Conservation (phyloP, 2,888 invertebrate genomes). For the Ceramica pisi region DNA sequence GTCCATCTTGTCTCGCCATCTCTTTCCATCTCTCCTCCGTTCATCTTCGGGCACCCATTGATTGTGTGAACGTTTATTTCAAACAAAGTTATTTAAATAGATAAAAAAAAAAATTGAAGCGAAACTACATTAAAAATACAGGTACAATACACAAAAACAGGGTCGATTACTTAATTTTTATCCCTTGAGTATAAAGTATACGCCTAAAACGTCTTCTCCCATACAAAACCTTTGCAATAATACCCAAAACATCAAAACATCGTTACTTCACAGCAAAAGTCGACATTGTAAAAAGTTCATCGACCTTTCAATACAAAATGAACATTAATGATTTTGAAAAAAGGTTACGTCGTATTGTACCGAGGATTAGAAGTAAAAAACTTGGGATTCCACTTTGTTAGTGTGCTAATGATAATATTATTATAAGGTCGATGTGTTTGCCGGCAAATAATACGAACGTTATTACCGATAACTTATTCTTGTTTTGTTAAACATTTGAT, state of each 20-base stretch:
- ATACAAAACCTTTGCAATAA: constrained; percentile 17
- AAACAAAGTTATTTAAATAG: no score
- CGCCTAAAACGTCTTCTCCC: no score
- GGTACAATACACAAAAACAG: no score
- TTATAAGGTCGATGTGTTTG: constrained; percentile 77
- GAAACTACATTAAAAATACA: no score
- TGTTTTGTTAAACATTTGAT: constrained; percentile 75
- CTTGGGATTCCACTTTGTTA: constrained; percentile 65
- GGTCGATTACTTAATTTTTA: no score
- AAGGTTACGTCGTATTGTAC: constrained; percentile 60
- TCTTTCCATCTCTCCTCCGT: no score
- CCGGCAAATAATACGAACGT: constrained; percentile 79
- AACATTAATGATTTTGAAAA: constrained; percentile 66
- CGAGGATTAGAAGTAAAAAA: constrained; percentile 66
- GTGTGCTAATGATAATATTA: constrained; percentile 84
- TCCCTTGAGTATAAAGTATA: no score
- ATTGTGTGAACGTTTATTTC: no score
- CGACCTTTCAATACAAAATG: constrained; percentile 68
- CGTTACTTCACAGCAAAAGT: constrained; percentile 60
- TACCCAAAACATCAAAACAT: constrained; percentile 45
- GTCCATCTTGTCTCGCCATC: no score
- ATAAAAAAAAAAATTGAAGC: no score
- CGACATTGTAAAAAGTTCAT: constrained; percentile 71
- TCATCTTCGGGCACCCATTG: no score
- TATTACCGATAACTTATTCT: constrained; percentile 74